Evolutionary conservation across 2,888 invertebrate species (phyloP).

Genomic region (Noctua comes): DNA sequence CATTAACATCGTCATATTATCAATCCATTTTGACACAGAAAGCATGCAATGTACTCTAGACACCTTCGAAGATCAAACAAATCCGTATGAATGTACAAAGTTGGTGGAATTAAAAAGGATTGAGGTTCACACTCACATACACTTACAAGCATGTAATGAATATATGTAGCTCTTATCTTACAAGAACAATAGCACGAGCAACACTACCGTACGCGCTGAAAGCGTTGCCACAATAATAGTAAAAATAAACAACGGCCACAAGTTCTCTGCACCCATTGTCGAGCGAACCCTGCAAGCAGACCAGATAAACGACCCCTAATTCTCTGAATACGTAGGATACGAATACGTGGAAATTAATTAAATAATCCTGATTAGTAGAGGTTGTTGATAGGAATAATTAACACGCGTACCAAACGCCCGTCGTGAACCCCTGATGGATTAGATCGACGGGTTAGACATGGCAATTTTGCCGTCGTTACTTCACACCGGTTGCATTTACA

Average conservation of each 20-base stretch:
- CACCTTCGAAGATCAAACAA: not conserved
- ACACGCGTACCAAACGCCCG: slow-evolving; percentile 33
- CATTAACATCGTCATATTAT: not conserved
- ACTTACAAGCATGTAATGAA: slow-evolving; percentile 20
- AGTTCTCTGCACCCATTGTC: slow-evolving; percentile 47
- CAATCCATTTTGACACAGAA: not conserved
- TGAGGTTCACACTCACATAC: not conserved
- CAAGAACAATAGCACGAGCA: slow-evolving; percentile 51
- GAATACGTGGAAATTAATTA: slow-evolving; percentile 49
- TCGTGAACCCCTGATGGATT: slow-evolving; percentile 25
- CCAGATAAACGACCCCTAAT: slow-evolving; percentile 46
- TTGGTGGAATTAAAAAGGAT: slow-evolving; percentile 22
- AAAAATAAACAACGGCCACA: slow-evolving; percentile 68
- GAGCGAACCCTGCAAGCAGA: slow-evolving; percentile 28
- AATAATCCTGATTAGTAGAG: slow-evolving; percentile 46
- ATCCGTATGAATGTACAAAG: not conserved
- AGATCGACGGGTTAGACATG: slow-evolving; percentile 31
- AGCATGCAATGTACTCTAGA: not conserved
- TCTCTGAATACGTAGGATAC: slow-evolving; percentile 13
- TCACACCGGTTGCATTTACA: slow-evolving; percentile 14
- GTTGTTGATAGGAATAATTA: slow-evolving; percentile 56
- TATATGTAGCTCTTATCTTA: slow-evolving; percentile 38
- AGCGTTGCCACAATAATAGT: slow-evolving; percentile 65
- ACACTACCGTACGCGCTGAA: slow-evolving; percentile 34
- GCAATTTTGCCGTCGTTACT: slow-evolving; percentile 1